phyloP scores from a whole-genome alignment of 1,140 invertebrate species.

The Macrotrachela quadricornifera region DNA sequence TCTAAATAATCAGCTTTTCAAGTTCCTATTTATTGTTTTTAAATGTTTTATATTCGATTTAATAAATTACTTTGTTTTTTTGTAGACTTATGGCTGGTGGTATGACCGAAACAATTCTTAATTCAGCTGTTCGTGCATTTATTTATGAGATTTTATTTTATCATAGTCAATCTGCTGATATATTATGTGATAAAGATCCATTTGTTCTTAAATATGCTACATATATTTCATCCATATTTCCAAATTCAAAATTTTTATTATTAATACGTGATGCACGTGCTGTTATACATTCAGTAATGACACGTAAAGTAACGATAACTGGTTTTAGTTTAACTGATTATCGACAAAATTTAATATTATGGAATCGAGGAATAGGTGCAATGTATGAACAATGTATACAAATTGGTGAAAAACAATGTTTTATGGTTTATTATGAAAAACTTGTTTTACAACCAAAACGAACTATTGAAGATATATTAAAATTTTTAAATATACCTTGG shows the following conservation, averaged over 20 bases:
- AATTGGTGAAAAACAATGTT: slow-evolving; percentile 50
- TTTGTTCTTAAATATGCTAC: slow-evolving; percentile 81
- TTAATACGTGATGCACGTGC: slow-evolving; percentile 92
- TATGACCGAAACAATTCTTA: slow-evolving; percentile 1
- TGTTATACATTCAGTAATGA: slow-evolving; percentile 87
- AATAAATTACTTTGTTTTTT: no score
- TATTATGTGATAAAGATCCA: slow-evolving; percentile 94
- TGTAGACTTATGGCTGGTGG: neutral
- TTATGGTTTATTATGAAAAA: slow-evolving; percentile 85
- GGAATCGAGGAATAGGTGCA: slow-evolving; percentile 75
- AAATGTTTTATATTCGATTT: no score
- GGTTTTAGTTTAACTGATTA: slow-evolving; percentile 82
- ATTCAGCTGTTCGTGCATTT: slow-evolving; percentile 2
- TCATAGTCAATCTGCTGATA: slow-evolving; percentile 68
- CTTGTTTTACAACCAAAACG: slow-evolving; percentile 71
- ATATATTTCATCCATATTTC: slow-evolving; percentile 39
- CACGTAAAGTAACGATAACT: slow-evolving; percentile 80
- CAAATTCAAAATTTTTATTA: slow-evolving; percentile 73
- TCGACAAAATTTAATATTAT: slow-evolving; percentile 73
- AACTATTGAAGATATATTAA: slow-evolving; percentile 67
- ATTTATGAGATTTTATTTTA: slow-evolving; percentile 1
- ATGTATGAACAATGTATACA: slow-evolving; percentile 76
- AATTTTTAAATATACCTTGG: slow-evolving; percentile 80
- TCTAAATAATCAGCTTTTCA: no score
- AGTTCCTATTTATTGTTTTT: no score